phyloP scores from a whole-genome alignment of 1,140 invertebrate species.

The Eufriesea mexicana region DNA sequence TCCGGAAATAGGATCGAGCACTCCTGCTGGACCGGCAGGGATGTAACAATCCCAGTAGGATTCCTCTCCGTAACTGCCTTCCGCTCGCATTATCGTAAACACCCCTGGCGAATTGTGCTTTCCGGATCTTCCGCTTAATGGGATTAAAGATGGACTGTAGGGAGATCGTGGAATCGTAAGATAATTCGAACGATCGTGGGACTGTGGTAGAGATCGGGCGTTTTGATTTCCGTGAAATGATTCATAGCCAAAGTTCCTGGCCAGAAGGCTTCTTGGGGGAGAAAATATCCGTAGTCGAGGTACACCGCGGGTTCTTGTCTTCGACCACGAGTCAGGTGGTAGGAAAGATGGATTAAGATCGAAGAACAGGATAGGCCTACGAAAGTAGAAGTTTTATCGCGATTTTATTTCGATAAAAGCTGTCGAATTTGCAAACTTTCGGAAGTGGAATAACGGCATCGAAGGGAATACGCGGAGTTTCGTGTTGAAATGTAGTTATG shows the following conservation, averaged over 20 bases:
- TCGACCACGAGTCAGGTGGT: neutral
- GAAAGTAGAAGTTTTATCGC: too few relatives aligned
- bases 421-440: too few relatives aligned
- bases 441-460: too few relatives aligned
- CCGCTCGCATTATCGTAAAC: constrained; percentile 1
- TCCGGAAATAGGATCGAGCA: neutral
- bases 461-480: neutral
- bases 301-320: neutral
- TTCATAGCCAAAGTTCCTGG: neutral
- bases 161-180: neutral
- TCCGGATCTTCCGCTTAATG: neutral
- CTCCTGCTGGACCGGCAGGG: neutral
- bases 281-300: neutral
- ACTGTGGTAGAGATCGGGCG: neutral
- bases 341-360: neutral
- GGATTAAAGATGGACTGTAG: neutral
- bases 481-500: neutral
- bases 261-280: neutral
- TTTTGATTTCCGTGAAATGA: neutral
- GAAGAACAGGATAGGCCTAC: neutral
- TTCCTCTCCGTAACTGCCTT: neutral
- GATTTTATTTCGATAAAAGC: too few relatives aligned
- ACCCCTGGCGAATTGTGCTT: neutral
- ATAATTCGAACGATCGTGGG: neutral
- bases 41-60: neutral